Evolutionary conservation across 2,113 vertebrate species (phyloP).

Genomic region (Muscicapa adusta): DNA sequence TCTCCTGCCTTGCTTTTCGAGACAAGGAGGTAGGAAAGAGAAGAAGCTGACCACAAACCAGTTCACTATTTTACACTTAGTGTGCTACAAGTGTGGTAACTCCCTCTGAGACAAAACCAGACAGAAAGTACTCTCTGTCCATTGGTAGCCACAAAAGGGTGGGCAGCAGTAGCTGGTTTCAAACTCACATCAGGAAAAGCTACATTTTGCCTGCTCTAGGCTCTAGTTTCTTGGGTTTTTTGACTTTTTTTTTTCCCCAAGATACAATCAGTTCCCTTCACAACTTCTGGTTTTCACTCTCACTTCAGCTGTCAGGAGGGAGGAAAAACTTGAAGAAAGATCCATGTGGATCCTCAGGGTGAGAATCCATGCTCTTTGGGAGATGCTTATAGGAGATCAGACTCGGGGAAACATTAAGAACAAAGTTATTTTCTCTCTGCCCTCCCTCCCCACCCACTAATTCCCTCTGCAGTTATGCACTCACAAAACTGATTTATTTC

Average conservation of each 20-base stretch:
- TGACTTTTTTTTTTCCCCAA: not conserved
- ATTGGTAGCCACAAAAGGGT: not conserved
- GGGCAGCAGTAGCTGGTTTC: not conserved
- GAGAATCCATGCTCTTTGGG: not conserved
- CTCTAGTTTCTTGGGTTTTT: rapidly evolving
- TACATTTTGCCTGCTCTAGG: not conserved
- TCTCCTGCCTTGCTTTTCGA: not conserved
- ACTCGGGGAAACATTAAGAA: not conserved
- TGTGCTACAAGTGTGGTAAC: not conserved
- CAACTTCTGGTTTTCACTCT: not conserved
- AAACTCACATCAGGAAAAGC: not conserved
- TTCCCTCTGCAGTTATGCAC: not conserved
- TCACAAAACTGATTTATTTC: not conserved
- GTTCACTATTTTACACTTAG: not conserved
- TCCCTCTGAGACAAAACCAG: not conserved
- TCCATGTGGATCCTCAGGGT: not conserved
- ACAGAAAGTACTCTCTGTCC: not conserved
- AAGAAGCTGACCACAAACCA: not conserved
- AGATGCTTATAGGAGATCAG: not conserved
- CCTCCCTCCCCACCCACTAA: not conserved
- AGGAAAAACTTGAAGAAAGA: not conserved
- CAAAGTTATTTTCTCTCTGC: not conserved
- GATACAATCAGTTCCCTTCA: not conserved
- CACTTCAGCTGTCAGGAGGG: not conserved
- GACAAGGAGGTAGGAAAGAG: not conserved